These are phyloP conservation scores for Temnothorax nylanderi DNA, from an alignment of 1,140 invertebrate genomes.

Conservation along the genomic window DNA sequence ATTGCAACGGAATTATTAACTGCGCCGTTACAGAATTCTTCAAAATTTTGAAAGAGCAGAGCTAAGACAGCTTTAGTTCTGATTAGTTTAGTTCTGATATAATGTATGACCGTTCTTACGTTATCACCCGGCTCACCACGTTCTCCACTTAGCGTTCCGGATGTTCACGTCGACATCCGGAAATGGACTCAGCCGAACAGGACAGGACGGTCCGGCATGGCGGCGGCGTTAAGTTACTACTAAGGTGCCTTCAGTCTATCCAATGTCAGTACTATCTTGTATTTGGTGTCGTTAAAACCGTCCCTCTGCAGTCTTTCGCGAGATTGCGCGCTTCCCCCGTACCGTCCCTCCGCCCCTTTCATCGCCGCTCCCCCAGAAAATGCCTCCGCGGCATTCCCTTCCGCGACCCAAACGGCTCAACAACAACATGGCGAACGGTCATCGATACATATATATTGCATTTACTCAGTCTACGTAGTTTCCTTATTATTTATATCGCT, in stretches of 20 bases:
- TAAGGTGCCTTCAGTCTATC: slow-evolving; percentile 86
- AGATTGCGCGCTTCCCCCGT: slow-evolving; percentile 77
- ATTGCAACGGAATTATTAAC: not conserved
- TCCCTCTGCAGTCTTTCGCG: slow-evolving; percentile 84
- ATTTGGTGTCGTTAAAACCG: slow-evolving; percentile 86
- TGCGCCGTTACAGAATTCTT: not conserved
- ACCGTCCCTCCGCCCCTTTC: slow-evolving; percentile 48
- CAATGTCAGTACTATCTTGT: slow-evolving; percentile 87
- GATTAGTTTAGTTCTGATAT: not conserved
- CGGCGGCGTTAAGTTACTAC: slow-evolving; percentile 85
- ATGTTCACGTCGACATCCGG: not conserved
- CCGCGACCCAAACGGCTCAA: slow-evolving; percentile 78
- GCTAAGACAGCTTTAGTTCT: not conserved
- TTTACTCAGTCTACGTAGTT: slow-evolving; percentile 86
- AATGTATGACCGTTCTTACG: not conserved
- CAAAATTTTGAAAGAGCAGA: not conserved
- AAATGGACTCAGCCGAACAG: slow-evolving; percentile 67
- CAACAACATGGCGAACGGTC: slow-evolving; percentile 84
- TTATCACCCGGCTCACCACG: not conserved
- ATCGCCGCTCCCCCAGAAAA: slow-evolving; percentile 17
- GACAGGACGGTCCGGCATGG: slow-evolving; percentile 76
- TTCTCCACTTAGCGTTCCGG: not conserved
- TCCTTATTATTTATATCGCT: slow-evolving; percentile 75
- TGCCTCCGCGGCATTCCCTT: slow-evolving; percentile 9
- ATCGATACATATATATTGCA: slow-evolving; percentile 84